These are phyloP conservation scores for Camptogramma bilineatum DNA, from an alignment of 2,888 invertebrate species.

Conservation along the genomic window DNA sequence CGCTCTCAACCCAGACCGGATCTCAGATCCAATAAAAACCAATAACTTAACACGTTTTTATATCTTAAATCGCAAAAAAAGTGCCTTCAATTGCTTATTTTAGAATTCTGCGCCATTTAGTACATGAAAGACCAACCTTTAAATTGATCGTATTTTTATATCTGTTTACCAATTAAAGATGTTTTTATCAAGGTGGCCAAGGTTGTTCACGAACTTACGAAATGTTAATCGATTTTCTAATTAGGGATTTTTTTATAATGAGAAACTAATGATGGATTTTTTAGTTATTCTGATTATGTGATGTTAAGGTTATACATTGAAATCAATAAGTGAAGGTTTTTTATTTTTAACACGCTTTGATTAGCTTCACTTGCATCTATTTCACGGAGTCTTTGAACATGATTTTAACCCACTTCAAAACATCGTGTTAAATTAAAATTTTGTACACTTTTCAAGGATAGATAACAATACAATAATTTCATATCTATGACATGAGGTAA, in stretches of 20 bases:
- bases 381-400: too few relatives aligned
- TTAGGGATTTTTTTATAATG: neutral
- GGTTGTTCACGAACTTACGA: conserved; percentile 3
- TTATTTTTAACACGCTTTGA: too few relatives aligned
- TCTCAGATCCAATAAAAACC: conserved; percentile 39
- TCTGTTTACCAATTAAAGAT: conserved; percentile 34
- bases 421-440: too few relatives aligned
- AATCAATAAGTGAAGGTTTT: neutral
- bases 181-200: conserved; percentile 18
- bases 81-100: conserved; percentile 40
- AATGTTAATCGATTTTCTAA: conserved; percentile 1
- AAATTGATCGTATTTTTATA: conserved; percentile 36
- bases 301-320: neutral
- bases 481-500: too few relatives aligned
- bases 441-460: too few relatives aligned
- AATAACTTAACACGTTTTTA: conserved; percentile 45
- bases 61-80: conserved; percentile 39
- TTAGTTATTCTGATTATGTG: neutral
- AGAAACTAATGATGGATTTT: neutral
- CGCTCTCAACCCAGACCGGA: conserved; percentile 40
- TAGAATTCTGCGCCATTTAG: conserved; percentile 6
- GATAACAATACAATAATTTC: too few relatives aligned
- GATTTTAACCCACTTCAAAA: too few relatives aligned
- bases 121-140: conserved; percentile 31
- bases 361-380: too few relatives aligned